Evolutionary conservation across 2,888 invertebrate species (phyloP), one percentile per base, ranked within the genome.

Genomic region (Sinelater perroti): DNA sequence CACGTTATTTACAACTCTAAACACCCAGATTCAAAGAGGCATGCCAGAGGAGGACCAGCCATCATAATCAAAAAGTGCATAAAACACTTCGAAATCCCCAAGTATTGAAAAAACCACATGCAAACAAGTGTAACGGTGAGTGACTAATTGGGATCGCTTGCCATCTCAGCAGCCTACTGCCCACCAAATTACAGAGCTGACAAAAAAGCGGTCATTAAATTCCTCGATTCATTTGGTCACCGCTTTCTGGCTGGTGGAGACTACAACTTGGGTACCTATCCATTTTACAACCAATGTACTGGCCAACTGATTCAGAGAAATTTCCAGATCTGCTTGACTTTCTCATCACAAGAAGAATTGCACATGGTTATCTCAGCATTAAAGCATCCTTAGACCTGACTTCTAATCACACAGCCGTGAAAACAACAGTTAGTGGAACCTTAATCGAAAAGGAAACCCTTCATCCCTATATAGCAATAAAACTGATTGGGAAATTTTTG

Each of bases 271-370:
- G 30, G n/a, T 3, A 30, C 11, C 42, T 42, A 13, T 42, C 21
- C n/a, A 42, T 11, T 13, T 42, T 24, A 2, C 21, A 42, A 42
- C 42, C 21, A 6, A 42, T 26, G 3, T 42, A 42, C 42, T 42
- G 42, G 42, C 42, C 21, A 13, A 17, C 38, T 11, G 20, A 38
- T 38, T 20, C 3, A 7, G 4, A n/a, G 2, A 38, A 38, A 38
- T 5, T 38, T 14, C 11, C 42, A 6, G 42, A 42, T n/a, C 42
- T 21, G 21, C 24, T 11, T 42, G 13, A 42, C n/a, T 42, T 42
- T 4, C 24, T 42, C 24, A 26, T 42, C 10, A 21, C 10, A 7
- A 42, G 24, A 8, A 13, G 42, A 13, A 11, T 42, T 20, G n/a
- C 42, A 4, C 21, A 3, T 14, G 42, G 42, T 6, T 21, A 20